Percentiles rank a stretch among this genome's conserved stretches.
phyloP scores from a whole-genome alignment of 2,888 invertebrate species.

The Nomada lathburiana region DNA sequence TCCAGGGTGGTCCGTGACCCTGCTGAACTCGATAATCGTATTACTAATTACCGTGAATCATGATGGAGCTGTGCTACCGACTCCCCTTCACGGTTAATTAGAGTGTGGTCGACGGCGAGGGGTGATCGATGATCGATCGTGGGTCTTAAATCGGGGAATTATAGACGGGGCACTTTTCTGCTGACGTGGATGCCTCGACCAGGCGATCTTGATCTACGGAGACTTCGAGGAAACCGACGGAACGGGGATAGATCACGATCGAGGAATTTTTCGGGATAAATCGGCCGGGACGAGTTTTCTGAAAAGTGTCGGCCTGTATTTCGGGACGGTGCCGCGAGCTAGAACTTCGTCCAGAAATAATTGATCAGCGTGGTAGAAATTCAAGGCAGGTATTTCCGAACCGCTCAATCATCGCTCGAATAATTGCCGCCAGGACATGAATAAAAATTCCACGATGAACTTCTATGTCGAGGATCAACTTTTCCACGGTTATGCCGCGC shows the following conservation, averaged over 20 bases:
- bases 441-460: too few species aligned
- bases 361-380: too few species aligned
- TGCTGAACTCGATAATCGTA: conserved; percentile 49
- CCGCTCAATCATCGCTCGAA: too few species aligned
- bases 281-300: not conserved
- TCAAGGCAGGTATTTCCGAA: too few species aligned
- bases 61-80: conserved; percentile 15
- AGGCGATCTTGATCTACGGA: not conserved
- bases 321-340: not conserved
- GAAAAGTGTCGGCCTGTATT: not conserved
- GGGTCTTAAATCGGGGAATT: conserved; percentile 32
- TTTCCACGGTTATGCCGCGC: not conserved
- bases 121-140: conserved; percentile 30
- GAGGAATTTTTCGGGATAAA: not conserved
- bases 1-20: conserved; percentile 54
- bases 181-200: not conserved
- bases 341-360: too few species aligned
- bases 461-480: too few species aligned
- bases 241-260: conserved; percentile 8
- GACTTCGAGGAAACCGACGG: conserved; percentile 7
- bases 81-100: conserved; percentile 25
- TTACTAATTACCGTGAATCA: conserved; percentile 61
- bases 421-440: too few species aligned
- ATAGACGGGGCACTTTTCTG: not conserved
- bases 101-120: conserved; percentile 3